Conservation (phyloP, 2,888 invertebrate genomes). For the Philaethria dido region DNA sequence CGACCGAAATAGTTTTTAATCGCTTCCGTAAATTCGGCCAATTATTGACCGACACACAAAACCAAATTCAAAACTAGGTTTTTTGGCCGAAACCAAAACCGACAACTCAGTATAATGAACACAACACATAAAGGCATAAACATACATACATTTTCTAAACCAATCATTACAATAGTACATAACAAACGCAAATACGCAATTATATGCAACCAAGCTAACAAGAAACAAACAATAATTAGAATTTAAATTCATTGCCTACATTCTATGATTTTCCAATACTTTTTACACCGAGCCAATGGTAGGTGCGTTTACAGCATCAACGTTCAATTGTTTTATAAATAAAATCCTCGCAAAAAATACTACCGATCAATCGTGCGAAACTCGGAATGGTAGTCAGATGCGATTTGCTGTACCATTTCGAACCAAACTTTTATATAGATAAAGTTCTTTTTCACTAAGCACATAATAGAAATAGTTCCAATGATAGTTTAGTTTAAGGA, state of each 20-base stretch:
- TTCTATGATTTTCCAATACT: conserved; percentile 48
- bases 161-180: not conserved
- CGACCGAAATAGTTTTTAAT: too few species aligned
- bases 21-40: too few species aligned
- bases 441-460: conserved; percentile 52
- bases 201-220: conserved; percentile 42
- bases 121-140: not conserved
- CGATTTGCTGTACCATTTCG: conserved; percentile 47
- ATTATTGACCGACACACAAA: too few species aligned
- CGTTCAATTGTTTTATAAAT: conserved; percentile 83
- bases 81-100: too few species aligned
- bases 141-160: not conserved
- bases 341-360: conserved; percentile 81
- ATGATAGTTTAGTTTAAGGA: conserved; percentile 47
- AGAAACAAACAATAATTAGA: conserved; percentile 47
- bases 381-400: conserved; percentile 74
- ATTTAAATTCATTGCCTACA: conserved; percentile 47
- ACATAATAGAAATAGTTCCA: conserved; percentile 46
- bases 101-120: too few species aligned
- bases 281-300: conserved; percentile 64
- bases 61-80: too few species aligned
- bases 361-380: conserved; percentile 84
- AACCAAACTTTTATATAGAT: conserved; percentile 50
- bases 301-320: conserved; percentile 76
- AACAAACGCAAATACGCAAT: conserved; percentile 35